phyloP scores from a whole-genome alignment of 2,113 vertebrate genomes.

The Corythornis madagascariensis region DNA sequence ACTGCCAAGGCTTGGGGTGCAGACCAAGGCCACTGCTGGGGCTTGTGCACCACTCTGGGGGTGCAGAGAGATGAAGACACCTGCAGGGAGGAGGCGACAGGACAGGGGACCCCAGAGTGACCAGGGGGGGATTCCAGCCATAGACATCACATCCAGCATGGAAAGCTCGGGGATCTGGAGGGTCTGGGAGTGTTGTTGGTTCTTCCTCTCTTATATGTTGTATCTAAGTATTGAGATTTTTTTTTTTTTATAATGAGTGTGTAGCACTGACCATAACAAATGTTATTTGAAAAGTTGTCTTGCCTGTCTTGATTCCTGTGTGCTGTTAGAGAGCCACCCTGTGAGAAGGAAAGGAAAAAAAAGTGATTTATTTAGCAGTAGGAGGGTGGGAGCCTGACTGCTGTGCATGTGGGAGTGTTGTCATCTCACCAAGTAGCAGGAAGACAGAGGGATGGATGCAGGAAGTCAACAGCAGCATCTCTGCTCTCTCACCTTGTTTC shows the following conservation, averaged over 20 bases:
- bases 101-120: too few species aligned
- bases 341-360: constrained; percentile 2
- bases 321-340: background rate
- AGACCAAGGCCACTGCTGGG: too few species aligned
- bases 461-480: background rate
- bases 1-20: too few species aligned
- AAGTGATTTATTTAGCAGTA: background rate
- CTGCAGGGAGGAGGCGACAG: too few species aligned
- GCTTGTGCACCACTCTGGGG: too few species aligned
- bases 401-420: background rate
- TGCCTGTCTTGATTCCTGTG: background rate
- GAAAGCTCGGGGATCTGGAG: too few species aligned
- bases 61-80: too few species aligned
- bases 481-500: background rate
- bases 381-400: background rate
- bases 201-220: too few species aligned
- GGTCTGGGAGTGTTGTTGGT: too few species aligned
- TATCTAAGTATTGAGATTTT: background rate
- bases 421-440: background rate
- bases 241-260: constrained; percentile 1
- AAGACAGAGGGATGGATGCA: background rate
- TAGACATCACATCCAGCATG: too few species aligned
- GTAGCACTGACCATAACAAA: background rate
- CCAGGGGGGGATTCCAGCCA: too few species aligned
- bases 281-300: background rate